Percentiles rank a stretch among this genome's conserved stretches.
phyloP scores from a whole-genome alignment of 92 coral and sea anemone genomes.

The Epizoanthus ramosus region DNA sequence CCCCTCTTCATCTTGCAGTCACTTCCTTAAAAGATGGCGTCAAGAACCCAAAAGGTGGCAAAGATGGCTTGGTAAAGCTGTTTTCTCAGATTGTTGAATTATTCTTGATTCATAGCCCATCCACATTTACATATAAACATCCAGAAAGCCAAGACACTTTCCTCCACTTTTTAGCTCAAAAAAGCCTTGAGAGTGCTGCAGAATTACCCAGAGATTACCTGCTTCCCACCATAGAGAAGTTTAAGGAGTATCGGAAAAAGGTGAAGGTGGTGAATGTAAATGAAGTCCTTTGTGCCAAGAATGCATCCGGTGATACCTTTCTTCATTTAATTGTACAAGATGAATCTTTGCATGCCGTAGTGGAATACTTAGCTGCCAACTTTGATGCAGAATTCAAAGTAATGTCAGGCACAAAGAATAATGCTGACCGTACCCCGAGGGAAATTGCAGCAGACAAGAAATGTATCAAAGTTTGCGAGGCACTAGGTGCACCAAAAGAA shows the following conservation, averaged over 20 bases:
- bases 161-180: slow-evolving; percentile 35
- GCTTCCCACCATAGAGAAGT: slow-evolving; percentile 25
- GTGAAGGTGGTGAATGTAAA: neutral
- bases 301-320: slow-evolving; percentile 25
- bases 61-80: slow-evolving; percentile 13
- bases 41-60: neutral
- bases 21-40: slow-evolving; percentile 10
- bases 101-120: slow-evolving; percentile 8
- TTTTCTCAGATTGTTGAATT: slow-evolving; percentile 19
- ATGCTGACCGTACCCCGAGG: slow-evolving; percentile 30
- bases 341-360: slow-evolving; percentile 4
- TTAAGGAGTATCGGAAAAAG: slow-evolving; percentile 11
- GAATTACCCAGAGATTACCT: slow-evolving; percentile 20
- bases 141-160: slow-evolving; percentile 23
- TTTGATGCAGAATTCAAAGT: slow-evolving; percentile 28
- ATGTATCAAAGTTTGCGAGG: slow-evolving; percentile 32
- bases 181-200: slow-evolving; percentile 4
- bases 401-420: slow-evolving; percentile 29
- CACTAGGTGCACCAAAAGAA: slow-evolving; percentile 31
- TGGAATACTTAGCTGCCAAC: slow-evolving; percentile 13
- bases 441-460: slow-evolving; percentile 31
- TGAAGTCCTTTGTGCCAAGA: slow-evolving; percentile 26
- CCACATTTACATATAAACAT: neutral
- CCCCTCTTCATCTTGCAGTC: slow-evolving; percentile 36
- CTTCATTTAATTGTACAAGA: slow-evolving; percentile 34